Evolutionary conservation across 2,888 invertebrate species (phyloP).

Genomic region (Pammene aurita): DNA sequence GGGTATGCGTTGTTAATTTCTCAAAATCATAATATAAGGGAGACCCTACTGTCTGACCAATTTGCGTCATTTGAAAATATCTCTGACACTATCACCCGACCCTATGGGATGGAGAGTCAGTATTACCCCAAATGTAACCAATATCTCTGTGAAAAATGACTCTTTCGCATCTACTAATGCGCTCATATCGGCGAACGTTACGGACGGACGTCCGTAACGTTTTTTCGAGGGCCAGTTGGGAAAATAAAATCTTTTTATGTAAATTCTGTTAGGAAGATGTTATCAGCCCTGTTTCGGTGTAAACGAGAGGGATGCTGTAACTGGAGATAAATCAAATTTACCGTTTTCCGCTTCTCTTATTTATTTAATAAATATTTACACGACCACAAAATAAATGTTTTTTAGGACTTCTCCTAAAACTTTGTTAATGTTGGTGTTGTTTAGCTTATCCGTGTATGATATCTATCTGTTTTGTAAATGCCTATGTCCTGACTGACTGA

Average conservation of each 20-base stretch:
- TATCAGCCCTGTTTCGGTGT: conserved; percentile 31
- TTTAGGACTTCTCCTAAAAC: background rate
- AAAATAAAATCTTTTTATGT: conserved; percentile 42
- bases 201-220: conserved; percentile 40
- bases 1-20: no score
- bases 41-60: no score
- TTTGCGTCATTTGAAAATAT: background rate
- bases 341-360: conserved; percentile 1
- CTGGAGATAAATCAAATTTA: conserved; percentile 25
- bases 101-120: conserved; percentile 52
- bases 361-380: conserved; percentile 11
- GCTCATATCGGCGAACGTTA: conserved; percentile 43
- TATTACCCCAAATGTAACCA: conserved; percentile 52
- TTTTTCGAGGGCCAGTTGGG: conserved; percentile 38
- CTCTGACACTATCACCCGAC: conserved; percentile 32
- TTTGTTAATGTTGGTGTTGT: background rate
- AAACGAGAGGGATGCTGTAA: conserved; percentile 19
- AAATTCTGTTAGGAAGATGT: conserved; percentile 40
- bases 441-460: background rate
- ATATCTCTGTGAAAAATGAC: conserved; percentile 53
- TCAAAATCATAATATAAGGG: no score
- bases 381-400: background rate
- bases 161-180: conserved; percentile 50
- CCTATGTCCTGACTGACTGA: no score
- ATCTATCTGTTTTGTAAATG: no score